A percentile compares a stretch with the other conserved stretches of the same genome.
phyloP scores from a whole-genome alignment of 2,888 invertebrate species.

The Thera britannica region DNA sequence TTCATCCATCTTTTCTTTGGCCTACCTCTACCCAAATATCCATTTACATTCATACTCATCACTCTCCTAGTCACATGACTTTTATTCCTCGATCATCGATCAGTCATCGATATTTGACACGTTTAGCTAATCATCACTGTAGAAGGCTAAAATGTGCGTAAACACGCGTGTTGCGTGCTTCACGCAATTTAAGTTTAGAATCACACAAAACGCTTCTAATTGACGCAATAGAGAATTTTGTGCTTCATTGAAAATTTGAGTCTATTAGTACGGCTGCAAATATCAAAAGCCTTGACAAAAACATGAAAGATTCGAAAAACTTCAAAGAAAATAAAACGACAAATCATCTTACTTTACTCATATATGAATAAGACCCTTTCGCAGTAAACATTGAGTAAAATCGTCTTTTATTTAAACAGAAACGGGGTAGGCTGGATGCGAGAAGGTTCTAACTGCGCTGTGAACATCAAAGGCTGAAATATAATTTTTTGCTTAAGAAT shows the following conservation, averaged over 20 bases:
- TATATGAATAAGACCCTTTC: constrained; percentile 14
- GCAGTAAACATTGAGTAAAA: neutral
- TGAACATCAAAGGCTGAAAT: constrained; percentile 27
- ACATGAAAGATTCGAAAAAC: constrained; percentile 7
- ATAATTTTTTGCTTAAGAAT: constrained; percentile 18
- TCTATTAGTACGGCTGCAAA: neutral
- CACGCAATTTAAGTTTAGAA: no score
- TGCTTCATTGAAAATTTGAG: neutral
- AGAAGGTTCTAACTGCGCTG: constrained; percentile 17
- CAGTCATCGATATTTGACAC: no score
- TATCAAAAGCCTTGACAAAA: constrained; percentile 13
- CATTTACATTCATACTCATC: no score
- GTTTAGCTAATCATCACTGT: no score
- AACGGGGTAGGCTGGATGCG: constrained; percentile 1
- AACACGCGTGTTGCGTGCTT: no score
- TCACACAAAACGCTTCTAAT: no score
- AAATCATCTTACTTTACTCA: constrained; percentile 16
- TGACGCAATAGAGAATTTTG: no score
- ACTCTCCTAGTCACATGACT: no score
- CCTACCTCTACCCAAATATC: no score
- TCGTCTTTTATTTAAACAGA: constrained; percentile 1
- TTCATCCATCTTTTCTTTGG: no score
- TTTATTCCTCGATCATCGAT: no score
- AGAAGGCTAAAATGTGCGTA: no score
- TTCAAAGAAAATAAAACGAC: constrained; percentile 23